phyloP scores from a whole-genome alignment of 2,113 vertebrate species.

The Nansenia antarctica region DNA sequence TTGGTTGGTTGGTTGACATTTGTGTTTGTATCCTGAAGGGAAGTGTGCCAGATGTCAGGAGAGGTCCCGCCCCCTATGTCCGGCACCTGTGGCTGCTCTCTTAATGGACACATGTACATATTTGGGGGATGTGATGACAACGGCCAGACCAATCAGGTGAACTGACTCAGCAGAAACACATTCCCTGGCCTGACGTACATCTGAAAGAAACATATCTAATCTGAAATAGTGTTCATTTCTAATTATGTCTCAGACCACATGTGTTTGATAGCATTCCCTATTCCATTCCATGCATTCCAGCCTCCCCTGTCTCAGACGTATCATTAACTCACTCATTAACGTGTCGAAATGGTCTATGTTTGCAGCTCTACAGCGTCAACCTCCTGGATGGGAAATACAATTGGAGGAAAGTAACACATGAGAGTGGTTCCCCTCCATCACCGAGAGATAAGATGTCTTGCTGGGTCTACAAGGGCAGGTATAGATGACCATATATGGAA shows the following conservation, averaged over 20 bases:
- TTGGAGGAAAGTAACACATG: constrained; percentile 83
- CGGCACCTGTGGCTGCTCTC: constrained; percentile 85
- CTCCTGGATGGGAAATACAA: constrained; percentile 81
- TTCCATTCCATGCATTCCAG: no score
- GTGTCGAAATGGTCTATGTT: constrained; percentile 36
- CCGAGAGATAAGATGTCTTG: constrained; percentile 93
- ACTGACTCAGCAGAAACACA: not conserved
- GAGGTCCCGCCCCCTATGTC: constrained; percentile 90
- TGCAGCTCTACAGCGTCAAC: constrained; percentile 88
- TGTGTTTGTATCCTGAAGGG: constrained; percentile 73
- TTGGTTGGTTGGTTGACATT: not conserved
- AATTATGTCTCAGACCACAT: no score
- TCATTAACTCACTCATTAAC: no score
- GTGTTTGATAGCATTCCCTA: no score
- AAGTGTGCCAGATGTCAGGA: constrained; percentile 85
- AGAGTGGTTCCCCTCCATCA: constrained; percentile 84
- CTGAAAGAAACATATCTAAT: no score
- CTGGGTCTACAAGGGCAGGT: constrained; percentile 92
- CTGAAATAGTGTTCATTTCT: no score
- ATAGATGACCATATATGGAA: not conserved
- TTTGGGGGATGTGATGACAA: constrained; percentile 94
- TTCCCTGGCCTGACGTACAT: no score
- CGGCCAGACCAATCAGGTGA: constrained; percentile 92
- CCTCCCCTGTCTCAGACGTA: no score
- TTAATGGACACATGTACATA: constrained; percentile 85